Base-by-base conservation (phyloP, 1,140 invertebrate genomes). In the Zaprionus kolodkinae region DNA sequence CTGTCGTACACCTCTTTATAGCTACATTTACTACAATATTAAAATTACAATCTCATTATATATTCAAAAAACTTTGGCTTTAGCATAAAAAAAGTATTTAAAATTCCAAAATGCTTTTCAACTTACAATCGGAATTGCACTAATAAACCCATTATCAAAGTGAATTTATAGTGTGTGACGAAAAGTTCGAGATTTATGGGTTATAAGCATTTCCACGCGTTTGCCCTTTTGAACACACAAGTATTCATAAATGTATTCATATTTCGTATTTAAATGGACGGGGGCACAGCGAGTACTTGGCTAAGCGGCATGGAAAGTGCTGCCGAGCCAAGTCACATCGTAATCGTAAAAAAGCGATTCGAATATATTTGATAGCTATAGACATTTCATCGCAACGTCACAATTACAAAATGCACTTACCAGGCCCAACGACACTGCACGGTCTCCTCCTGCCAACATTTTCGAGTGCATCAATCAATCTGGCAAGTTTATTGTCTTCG, bases 361-460 rank as follows among this genome's bases (percentile, higher is more conserved):
- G 25, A 74, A 40, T 45, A 17, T 56, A 30, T 57, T 71, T 71
- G 67, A 71, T 75, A 45, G 67, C 54, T 65, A 64, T 64, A 43
- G 45, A 43, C 67, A 64, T 75, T 75, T 75, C 67, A 75, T 48
- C 72, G 72, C 68, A 71, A 75, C 68, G 72, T 75, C 72, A 64
- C 67, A 75, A 75, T 71, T 75, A 75, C 60, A 75, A 75, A 75
- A 75, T 75, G 72, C 72, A 75, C 72, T 75, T 75, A 75, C 70
- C 33, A 35, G 67, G 60, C 68, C 72, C 67, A 71, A 75, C 48
- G 67, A 75, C 72, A 75, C 59, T 70, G 45, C 17, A 57, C 59
- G 17, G 33, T 52, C 72, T 50, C 59, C 72, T 50, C 35, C 40
- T 57, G 67, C 67, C 50, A 50, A 52, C n/a, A 40, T 52, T 64